Evolutionary conservation across 2,888 invertebrate genomes (phyloP).

Genomic region (Zootermopsis nevadensis): DNA sequence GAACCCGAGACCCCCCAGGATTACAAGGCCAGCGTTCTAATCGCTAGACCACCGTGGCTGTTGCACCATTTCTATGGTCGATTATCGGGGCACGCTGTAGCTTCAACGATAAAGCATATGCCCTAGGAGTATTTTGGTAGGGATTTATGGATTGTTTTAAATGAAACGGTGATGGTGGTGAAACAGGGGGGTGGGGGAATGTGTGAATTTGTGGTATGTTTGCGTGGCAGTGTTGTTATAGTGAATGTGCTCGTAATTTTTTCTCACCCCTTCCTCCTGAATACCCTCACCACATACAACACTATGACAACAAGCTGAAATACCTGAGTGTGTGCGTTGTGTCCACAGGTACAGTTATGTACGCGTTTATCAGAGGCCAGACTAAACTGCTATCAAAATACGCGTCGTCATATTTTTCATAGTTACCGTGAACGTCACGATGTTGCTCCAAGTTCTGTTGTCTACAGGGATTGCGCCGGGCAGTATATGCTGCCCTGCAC

Average conservation of each 20-base stretch:
- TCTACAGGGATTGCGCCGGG: too few species aligned
- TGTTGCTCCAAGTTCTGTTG: too few species aligned
- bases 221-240: conserved; percentile 44
- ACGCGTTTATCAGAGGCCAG: background rate
- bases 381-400: background rate
- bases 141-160: conserved; percentile 53
- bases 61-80: background rate
- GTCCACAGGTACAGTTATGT: conserved; percentile 28
- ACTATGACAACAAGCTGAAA: conserved; percentile 39
- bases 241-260: conserved; percentile 42
- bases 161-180: conserved; percentile 43
- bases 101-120: conserved; percentile 29
- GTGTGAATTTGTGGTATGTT: conserved; percentile 49
- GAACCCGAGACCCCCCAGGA: too few species aligned
- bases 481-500: too few species aligned
- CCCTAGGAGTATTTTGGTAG: conserved; percentile 43
- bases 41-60: background rate
- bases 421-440: too few species aligned
- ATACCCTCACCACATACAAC: conserved; percentile 4
- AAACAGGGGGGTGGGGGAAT: conserved; percentile 22
- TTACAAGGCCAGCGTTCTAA: too few species aligned
- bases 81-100: conserved; percentile 18
- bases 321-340: conserved; percentile 22
- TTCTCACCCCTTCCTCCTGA: conserved; percentile 5
- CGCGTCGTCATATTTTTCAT: background rate